These are phyloP conservation scores for Apoda limacodes DNA, from an alignment of 2,888 invertebrate genomes.

Conservation along the genomic window DNA sequence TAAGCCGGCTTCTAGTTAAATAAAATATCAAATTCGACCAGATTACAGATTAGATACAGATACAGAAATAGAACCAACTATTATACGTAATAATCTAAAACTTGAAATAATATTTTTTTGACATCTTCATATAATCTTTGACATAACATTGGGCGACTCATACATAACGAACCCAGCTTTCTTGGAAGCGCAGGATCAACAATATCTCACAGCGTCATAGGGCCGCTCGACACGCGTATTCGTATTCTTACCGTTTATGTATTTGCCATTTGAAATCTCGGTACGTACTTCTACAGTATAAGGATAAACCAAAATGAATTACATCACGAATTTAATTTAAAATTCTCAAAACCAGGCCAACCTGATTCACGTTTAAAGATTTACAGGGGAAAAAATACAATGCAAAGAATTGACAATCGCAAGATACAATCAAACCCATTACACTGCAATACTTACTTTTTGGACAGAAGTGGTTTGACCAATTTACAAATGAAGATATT, in stretches of 20 bases:
- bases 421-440: conserved; percentile 28
- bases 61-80: too few relatives aligned
- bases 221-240: conserved; percentile 6
- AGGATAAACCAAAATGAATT: conserved; percentile 20
- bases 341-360: conserved; percentile 25
- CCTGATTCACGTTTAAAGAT: conserved; percentile 29
- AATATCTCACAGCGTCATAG: conserved; percentile 6
- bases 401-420: conserved; percentile 30
- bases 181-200: conserved; percentile 15
- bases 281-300: conserved; percentile 18
- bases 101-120: too few relatives aligned
- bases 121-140: too few relatives aligned
- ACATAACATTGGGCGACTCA: too few relatives aligned
- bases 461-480: too few relatives aligned
- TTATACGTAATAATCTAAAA: too few relatives aligned
- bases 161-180: too few relatives aligned
- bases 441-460: too few relatives aligned
- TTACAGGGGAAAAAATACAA: conserved; percentile 18
- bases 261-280: conserved; percentile 17
- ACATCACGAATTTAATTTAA: conserved; percentile 23
- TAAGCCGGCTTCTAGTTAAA: too few relatives aligned
- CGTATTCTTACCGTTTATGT: conserved; percentile 1
- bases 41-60: too few relatives aligned
- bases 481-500: too few relatives aligned
- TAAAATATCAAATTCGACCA: too few relatives aligned